Conservation (phyloP, 1,140 invertebrate genomes). For the Galleria mellonella region DNA sequence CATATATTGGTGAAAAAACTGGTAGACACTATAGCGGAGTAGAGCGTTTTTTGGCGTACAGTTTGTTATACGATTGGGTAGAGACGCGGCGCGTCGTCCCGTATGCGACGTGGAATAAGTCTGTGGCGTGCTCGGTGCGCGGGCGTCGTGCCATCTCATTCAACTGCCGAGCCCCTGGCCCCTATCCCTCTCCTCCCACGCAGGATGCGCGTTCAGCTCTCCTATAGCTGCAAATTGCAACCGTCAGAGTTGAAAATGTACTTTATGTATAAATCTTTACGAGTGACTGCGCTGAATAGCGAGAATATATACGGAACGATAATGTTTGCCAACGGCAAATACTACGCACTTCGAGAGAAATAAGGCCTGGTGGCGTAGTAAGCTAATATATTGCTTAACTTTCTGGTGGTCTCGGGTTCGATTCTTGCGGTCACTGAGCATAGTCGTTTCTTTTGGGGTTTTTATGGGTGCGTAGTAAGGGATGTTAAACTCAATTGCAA, state of each 20-base stretch:
- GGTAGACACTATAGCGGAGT: not conserved
- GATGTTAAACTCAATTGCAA: no score
- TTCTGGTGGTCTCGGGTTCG: no score
- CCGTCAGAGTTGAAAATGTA: not conserved
- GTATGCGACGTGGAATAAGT: not conserved
- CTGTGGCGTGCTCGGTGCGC: constrained; percentile 1
- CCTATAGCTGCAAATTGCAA: not conserved
- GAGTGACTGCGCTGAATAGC: not conserved
- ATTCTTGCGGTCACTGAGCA: no score
- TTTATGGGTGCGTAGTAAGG: no score
- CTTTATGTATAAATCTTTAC: not conserved
- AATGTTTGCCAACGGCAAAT: no score
- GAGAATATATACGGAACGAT: no score
- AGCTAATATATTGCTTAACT: no score
- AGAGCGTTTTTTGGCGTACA: no score
- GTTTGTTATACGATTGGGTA: not conserved
- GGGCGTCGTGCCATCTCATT: constrained; percentile 9
- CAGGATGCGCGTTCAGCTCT: constrained; percentile 10
- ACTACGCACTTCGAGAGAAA: no score
- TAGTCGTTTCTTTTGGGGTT: no score
- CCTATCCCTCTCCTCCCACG: constrained; percentile 15
- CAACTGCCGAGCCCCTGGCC: constrained; percentile 9
- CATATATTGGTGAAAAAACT: constrained; percentile 3
- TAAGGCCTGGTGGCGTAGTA: no score
- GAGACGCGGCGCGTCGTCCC: not conserved